A percentile compares a stretch with the other conserved stretches of the same genome.
phyloP scores from a whole-genome alignment of 2,113 vertebrate species.

The Sinocyclocheilus anshuiensis region DNA sequence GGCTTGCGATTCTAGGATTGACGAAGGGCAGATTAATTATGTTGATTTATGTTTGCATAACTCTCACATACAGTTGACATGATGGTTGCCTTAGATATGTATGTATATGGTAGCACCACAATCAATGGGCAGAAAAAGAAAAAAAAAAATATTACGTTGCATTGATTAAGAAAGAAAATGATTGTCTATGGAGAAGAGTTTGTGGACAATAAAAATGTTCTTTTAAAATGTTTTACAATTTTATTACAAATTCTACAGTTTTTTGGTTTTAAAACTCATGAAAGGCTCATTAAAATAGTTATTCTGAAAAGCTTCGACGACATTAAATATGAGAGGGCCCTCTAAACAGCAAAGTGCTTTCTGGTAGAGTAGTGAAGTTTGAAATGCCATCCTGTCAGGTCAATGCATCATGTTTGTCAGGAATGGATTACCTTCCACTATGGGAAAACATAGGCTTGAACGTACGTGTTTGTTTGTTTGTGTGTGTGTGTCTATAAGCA shows the following conservation, averaged over 20 bases:
- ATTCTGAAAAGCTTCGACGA: not conserved
- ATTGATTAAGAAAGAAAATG: not conserved
- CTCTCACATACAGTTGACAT: conserved; percentile 13
- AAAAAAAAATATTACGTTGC: not conserved
- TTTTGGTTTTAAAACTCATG: not conserved
- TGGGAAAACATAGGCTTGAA: conserved; percentile 39
- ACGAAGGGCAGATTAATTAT: conserved; percentile 27
- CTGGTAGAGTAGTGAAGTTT: not conserved
- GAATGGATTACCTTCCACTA: conserved; percentile 13
- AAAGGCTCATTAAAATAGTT: too few relatives aligned
- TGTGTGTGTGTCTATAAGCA: conserved; percentile 24
- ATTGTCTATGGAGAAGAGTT: not conserved
- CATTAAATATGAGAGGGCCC: not conserved
- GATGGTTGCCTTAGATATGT: not conserved
- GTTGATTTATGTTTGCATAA: conserved; percentile 16
- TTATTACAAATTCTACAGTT: too few relatives aligned
- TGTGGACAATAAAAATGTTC: not conserved
- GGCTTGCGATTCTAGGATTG: conserved; percentile 25
- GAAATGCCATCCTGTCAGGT: conserved; percentile 35
- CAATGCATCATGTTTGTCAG: conserved; percentile 36
- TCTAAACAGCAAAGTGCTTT: not conserved
- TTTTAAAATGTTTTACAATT: not conserved
- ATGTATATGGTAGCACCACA: not conserved
- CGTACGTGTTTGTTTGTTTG: conserved; percentile 25
- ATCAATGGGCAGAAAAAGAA: not conserved